A percentile compares a stretch with the other conserved stretches of the same genome.
phyloP scores from a whole-genome alignment of 2,113 vertebrate genomes.

The Octodon degus region DNA sequence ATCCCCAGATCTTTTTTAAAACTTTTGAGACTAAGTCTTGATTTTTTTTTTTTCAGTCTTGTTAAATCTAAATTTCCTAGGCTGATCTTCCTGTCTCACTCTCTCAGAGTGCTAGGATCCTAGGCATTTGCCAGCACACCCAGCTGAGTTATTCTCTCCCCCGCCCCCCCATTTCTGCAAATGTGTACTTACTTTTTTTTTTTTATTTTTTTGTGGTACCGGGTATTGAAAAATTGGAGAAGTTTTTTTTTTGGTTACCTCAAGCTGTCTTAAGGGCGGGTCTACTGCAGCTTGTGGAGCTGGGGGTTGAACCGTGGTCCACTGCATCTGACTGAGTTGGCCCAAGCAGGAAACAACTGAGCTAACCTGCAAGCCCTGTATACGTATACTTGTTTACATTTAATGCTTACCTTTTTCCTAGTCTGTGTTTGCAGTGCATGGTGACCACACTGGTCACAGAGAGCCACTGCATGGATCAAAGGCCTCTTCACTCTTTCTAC shows the following conservation, averaged over 20 bases:
- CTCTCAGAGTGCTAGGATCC: no score
- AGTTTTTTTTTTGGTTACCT: no score
- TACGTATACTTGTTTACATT: not conserved
- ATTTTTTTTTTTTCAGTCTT: not conserved
- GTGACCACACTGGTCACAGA: no score
- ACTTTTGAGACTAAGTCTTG: not conserved
- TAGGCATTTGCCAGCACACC: not conserved
- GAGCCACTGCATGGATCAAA: not conserved
- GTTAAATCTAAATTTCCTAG: not conserved
- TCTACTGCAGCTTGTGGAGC: no score
- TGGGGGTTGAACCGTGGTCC: no score
- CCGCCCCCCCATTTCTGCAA: not conserved
- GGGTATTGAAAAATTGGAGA: no score
- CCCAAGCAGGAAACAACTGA: no score
- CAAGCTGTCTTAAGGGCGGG: no score
- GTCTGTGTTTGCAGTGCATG: not conserved
- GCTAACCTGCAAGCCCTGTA: no score
- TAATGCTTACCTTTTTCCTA: not conserved
- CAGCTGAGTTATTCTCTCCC: no score
- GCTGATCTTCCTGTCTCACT: not conserved
- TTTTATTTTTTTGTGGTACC: no score
- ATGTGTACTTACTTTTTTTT: not conserved
- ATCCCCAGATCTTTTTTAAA: not conserved
- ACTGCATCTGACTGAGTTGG: no score
- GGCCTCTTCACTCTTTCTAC: not conserved